Conservation (phyloP, 2,888 invertebrate species). For the Muschampia plurimacula region DNA sequence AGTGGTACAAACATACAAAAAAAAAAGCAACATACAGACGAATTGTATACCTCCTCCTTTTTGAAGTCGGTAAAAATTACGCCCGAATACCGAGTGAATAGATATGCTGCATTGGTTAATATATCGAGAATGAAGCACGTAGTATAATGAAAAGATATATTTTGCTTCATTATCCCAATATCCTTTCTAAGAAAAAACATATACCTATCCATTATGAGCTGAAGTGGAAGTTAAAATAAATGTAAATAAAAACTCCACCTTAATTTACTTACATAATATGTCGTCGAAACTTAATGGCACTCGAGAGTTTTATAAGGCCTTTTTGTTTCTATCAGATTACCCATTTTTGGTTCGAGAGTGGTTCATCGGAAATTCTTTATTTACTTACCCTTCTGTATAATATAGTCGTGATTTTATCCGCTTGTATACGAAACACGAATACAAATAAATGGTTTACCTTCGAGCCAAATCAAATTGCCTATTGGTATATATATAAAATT, state of each 20-base stretch:
- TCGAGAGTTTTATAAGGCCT: background rate
- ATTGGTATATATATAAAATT: slow-evolving; percentile 21
- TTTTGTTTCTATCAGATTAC: slow-evolving; percentile 7
- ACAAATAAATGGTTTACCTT: slow-evolving; percentile 21
- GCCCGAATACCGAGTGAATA: no score
- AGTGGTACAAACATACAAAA: no score
- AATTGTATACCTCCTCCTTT: no score
- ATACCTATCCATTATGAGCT: background rate
- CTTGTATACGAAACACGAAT: slow-evolving; percentile 7
- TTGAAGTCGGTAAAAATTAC: no score
- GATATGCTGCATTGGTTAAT: no score
- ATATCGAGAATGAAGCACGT: no score
- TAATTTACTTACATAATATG: background rate
- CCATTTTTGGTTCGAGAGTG: background rate
- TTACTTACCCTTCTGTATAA: background rate
- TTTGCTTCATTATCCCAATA: background rate
- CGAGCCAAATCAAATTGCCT: slow-evolving; percentile 21
- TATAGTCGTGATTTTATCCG: slow-evolving; percentile 9
- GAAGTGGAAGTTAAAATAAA: background rate
- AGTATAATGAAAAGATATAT: background rate
- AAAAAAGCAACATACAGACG: no score
- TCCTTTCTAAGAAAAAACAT: background rate
- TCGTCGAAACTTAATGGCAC: slow-evolving; percentile 1
- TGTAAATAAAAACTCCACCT: slow-evolving; percentile 3
- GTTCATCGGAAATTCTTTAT: slow-evolving; percentile 3